Evolutionary conservation across 2,888 invertebrate species (phyloP).

Genomic region (Electrophaes corylata): DNA sequence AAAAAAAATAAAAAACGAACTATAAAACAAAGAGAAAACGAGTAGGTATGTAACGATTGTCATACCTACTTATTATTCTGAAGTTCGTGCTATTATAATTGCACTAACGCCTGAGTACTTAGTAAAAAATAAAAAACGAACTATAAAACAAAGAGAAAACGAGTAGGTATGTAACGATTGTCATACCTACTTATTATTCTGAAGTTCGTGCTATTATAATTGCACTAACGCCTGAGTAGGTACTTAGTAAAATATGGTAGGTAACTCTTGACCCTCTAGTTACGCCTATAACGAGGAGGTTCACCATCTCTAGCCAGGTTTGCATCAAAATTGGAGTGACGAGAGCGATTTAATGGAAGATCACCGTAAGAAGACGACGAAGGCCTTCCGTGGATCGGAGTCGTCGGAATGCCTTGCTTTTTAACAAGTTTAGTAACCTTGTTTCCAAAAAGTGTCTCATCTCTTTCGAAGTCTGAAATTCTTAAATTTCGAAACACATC

Average conservation of each 20-base stretch:
- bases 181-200: too few species aligned
- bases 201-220: too few species aligned
- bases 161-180: too few species aligned
- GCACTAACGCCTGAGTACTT: neutral
- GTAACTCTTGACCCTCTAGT: neutral
- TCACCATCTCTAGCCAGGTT: neutral
- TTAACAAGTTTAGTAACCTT: conserved; percentile 16
- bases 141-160: too few species aligned
- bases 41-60: too few species aligned
- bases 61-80: too few species aligned
- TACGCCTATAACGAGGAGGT: neutral
- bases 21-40: too few species aligned
- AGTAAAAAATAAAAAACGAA: too few species aligned
- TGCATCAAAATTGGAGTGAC: neutral
- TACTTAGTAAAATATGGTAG: neutral
- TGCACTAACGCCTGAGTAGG: neutral
- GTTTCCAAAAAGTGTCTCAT: conserved; percentile 23
- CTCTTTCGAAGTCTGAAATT: conserved; percentile 16
- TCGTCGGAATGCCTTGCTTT: conserved; percentile 15
- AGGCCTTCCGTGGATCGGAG: conserved; percentile 5
- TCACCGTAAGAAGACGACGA: conserved; percentile 3
- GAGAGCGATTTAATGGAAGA: neutral
- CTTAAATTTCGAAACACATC: conserved; percentile 20
- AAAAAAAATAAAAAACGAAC: too few species aligned
- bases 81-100: too few species aligned